phyloP scores from a whole-genome alignment of 2,113 vertebrate species.

The Turdus rufiventris region DNA sequence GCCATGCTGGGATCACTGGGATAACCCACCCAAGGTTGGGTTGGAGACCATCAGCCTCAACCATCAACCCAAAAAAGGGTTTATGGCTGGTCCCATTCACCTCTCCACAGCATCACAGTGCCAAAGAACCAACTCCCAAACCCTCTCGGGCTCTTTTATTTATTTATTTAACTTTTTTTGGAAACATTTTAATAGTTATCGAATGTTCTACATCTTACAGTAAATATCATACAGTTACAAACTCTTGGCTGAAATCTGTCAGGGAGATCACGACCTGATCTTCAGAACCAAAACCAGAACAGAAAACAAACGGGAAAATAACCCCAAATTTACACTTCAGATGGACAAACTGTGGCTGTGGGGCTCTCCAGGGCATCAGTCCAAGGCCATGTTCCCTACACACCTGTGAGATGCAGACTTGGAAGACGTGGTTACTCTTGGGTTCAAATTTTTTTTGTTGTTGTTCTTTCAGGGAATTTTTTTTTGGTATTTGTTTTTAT shows the following conservation, averaged over 20 bases:
- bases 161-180: conserved; percentile 72
- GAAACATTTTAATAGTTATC: conserved; percentile 98
- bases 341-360: conserved; percentile 82
- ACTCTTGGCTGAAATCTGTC: conserved; percentile 97
- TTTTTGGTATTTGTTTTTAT: conserved; percentile 74
- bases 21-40: neutral
- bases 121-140: neutral
- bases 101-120: neutral
- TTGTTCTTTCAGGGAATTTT: neutral
- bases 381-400: conserved; percentile 76
- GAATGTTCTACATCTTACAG: conserved; percentile 99
- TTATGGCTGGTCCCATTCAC: neutral
- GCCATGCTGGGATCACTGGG: rapidly evolving
- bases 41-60: neutral
- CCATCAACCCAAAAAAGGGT: neutral
- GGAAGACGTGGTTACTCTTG: conserved; percentile 87
- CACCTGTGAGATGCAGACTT: conserved; percentile 74
- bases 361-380: conserved; percentile 77
- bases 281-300: conserved; percentile 74
- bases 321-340: conserved; percentile 86
- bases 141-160: conserved; percentile 26
- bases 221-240: conserved; percentile 99
- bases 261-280: conserved; percentile 93
- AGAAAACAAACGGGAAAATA: neutral
- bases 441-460: neutral